These are phyloP conservation scores for Araneus ventricosus DNA, from an alignment of 1,140 invertebrate genomes.

Conservation along the genomic window DNA sequence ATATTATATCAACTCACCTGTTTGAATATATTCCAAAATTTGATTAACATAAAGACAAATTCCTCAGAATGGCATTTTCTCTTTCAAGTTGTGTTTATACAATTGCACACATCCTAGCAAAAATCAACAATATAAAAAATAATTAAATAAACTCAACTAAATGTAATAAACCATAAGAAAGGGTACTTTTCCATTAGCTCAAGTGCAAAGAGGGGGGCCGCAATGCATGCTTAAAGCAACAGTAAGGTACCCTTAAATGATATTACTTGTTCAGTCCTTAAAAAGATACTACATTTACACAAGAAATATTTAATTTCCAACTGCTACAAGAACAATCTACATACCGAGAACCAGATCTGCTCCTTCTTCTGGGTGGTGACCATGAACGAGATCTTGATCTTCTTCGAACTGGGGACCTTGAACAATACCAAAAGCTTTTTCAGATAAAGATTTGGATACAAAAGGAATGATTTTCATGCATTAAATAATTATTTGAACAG, in stretches of 20 bases:
- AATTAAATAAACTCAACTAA: not conserved
- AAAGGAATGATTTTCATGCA: not conserved
- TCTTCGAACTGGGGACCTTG: constrained; percentile 67
- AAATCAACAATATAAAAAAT: not conserved
- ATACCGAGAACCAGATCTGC: constrained; percentile 68
- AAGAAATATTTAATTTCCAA: not conserved
- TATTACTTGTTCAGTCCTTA: too few relatives aligned
- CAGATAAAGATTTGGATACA: not conserved
- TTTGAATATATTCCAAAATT: too few relatives aligned
- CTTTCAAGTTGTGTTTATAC: not conserved
- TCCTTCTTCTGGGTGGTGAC: constrained; percentile 67
- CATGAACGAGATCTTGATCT: constrained; percentile 72
- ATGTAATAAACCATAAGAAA: too few relatives aligned
- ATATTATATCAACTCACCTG: too few relatives aligned
- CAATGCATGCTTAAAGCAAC: too few relatives aligned
- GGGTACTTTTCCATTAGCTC: too few relatives aligned
- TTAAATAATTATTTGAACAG: not conserved
- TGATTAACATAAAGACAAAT: too few relatives aligned
- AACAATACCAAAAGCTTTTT: not conserved
- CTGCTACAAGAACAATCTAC: not conserved
- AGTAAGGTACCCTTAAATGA: too few relatives aligned
- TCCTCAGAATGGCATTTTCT: not conserved
- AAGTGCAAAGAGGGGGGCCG: too few relatives aligned
- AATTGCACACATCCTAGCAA: constrained; percentile 2
- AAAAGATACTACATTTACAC: not conserved